Conservation (phyloP, 2,888 invertebrate genomes). For the Drosophila quasianomalipes region DNA sequence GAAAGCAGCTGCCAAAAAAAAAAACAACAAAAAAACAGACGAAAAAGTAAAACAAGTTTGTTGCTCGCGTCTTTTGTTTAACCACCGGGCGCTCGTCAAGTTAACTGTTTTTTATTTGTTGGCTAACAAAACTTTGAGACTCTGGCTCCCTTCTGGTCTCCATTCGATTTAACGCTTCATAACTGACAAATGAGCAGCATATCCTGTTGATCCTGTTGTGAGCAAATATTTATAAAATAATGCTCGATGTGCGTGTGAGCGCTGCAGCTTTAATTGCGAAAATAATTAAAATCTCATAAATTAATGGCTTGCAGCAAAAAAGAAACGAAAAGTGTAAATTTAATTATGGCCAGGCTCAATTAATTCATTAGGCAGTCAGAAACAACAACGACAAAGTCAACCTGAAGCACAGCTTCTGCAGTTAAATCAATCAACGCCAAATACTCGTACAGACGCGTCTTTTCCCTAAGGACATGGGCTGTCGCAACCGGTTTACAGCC, state of each 20-base stretch:
- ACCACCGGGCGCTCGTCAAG: constrained; percentile 32
- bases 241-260: constrained; percentile 52
- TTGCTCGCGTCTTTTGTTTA: constrained; percentile 70
- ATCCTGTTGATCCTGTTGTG: constrained; percentile 77
- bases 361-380: constrained; percentile 70
- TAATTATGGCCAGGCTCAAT: constrained; percentile 73
- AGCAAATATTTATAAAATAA: constrained; percentile 61
- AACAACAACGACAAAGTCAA: constrained; percentile 17
- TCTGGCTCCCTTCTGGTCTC: constrained; percentile 3
- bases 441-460: constrained; percentile 39
- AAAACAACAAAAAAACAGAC: constrained; percentile 1
- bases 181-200: constrained; percentile 77
- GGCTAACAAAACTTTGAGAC: constrained; percentile 20
- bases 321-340: constrained; percentile 70
- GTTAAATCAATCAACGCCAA: constrained; percentile 81
- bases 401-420: constrained; percentile 43
- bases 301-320: constrained; percentile 43
- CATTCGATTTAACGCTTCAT: constrained; percentile 67
- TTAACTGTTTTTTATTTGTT: constrained; percentile 34
- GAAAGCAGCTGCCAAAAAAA: constrained; percentile 71
- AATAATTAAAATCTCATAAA: constrained; percentile 81
- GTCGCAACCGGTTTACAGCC: constrained; percentile 61
- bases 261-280: constrained; percentile 67
- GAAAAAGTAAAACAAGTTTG: constrained; percentile 69
- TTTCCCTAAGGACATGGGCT: constrained; percentile 68